Evolutionary conservation across 2,113 vertebrate species (phyloP).

Genomic region (Synchiropus splendidus): DNA sequence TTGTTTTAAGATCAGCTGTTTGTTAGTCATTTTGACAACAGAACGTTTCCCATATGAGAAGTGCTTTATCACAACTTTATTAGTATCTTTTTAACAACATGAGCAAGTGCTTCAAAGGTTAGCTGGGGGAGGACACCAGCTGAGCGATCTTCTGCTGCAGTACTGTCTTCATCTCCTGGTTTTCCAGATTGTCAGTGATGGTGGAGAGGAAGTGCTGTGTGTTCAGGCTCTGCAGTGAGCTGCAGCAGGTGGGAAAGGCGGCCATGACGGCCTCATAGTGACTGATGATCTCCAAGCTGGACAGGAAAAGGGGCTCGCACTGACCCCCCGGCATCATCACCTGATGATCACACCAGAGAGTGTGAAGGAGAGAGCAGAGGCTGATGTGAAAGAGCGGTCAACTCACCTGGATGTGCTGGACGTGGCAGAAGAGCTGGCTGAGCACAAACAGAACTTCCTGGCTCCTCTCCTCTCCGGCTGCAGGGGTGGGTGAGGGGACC

Average conservation of each 20-base stretch:
- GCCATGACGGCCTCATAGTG: slow-evolving; percentile 71
- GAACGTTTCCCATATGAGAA: no score
- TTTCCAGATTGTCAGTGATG: slow-evolving; percentile 70
- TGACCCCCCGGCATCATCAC: slow-evolving; percentile 80
- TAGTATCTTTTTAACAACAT: no score
- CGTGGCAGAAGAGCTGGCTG: slow-evolving; percentile 87
- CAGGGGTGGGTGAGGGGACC: slow-evolving; percentile 2
- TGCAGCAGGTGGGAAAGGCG: slow-evolving; percentile 60
- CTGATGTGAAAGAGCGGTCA: no score
- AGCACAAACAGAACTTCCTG: slow-evolving; percentile 82
- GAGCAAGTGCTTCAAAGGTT: background rate
- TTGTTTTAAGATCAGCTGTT: no score
- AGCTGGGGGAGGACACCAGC: slow-evolving; percentile 48
- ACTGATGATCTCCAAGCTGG: slow-evolving; percentile 80
- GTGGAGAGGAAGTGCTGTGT: slow-evolving; percentile 80
- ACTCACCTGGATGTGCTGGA: slow-evolving; percentile 76
- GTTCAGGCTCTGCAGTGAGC: slow-evolving; percentile 71
- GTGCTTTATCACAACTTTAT: no score
- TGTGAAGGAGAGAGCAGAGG: background rate
- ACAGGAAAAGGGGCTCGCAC: slow-evolving; percentile 71
- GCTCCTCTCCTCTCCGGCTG: background rate
- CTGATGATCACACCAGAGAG: slow-evolving; percentile 14
- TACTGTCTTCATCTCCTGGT: slow-evolving; percentile 69
- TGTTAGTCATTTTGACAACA: no score
- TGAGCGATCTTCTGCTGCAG: slow-evolving; percentile 87